A percentile compares a stretch with the other conserved stretches of the same genome.
Conservation (phyloP, 1,140 invertebrate species). For the Bursaphelenchus mucronatus region DNA sequence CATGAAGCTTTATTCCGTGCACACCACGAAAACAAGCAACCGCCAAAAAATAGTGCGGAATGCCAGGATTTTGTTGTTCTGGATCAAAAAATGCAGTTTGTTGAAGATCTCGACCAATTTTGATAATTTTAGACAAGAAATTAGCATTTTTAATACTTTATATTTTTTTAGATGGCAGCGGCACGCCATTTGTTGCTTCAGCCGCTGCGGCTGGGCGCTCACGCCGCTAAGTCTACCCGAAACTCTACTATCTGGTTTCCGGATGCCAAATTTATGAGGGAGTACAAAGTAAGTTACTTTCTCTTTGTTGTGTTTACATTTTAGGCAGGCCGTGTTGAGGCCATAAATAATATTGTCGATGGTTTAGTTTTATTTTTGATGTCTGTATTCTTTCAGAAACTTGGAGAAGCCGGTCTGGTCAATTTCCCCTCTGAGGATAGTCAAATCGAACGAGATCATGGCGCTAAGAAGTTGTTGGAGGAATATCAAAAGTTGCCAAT, state of each 20-base stretch:
- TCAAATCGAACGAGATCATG: slow-evolving; percentile 34
- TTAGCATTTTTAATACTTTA: too few relatives aligned
- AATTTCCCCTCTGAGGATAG: slow-evolving; percentile 27
- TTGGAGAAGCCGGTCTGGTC: slow-evolving; percentile 30
- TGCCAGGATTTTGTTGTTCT: too few relatives aligned
- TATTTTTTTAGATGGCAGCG: too few relatives aligned
- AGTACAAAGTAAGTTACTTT: slow-evolving; percentile 48
- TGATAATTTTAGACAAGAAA: too few relatives aligned
- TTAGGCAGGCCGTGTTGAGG: neutral
- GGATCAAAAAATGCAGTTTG: too few relatives aligned
- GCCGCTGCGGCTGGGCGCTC: too few relatives aligned
- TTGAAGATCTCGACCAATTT: too few relatives aligned
- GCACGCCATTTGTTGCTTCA: too few relatives aligned
- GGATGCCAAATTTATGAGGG: slow-evolving; percentile 55
- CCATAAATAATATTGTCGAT: neutral
- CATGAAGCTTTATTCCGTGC: too few relatives aligned
- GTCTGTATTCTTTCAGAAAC: slow-evolving; percentile 39
- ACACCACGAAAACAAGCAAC: too few relatives aligned
- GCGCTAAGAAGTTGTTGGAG: slow-evolving; percentile 40
- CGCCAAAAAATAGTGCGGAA: too few relatives aligned
- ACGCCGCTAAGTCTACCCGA: slow-evolving; percentile 13
- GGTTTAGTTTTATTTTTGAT: slow-evolving; percentile 19
- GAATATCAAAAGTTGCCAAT: slow-evolving; percentile 29
- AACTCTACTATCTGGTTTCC: slow-evolving; percentile 55
- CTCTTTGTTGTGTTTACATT: slow-evolving; percentile 4